Evolutionary conservation across 2,113 vertebrate genomes (phyloP), one percentile per base, ranked within the genome.

Genomic region (Chroicocephalus ridibundus): DNA sequence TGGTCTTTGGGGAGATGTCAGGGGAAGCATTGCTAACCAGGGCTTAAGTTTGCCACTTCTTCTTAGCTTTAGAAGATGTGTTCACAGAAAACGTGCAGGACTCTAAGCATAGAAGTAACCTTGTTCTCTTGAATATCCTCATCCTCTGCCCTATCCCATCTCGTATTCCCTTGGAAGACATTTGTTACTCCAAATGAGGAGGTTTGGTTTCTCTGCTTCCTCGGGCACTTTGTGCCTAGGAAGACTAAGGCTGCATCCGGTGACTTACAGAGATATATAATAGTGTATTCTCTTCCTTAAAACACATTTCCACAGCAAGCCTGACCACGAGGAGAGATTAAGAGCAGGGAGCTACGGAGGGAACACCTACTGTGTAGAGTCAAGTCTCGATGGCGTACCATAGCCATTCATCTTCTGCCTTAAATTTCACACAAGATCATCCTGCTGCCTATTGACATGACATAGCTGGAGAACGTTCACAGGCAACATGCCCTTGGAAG

Each of bases 351-450:
- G 10, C 12, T 79, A 10, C 6, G 11, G 54, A 78, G 9, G 17
- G 9, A 46, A 25, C 8, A 3, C 25, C 12, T n/a, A 6, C 11
- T 46, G 5, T 19, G 1, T 26, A 36, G 55, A 78, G 6, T 64
- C 10, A 38, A 6, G 14, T 57, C 13, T 87, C 2, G 0, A 4
- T 34, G 16, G 9, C 16, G 2, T 49, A n/a, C 5, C 24, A 40
- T 5, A 68, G 14, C 24, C 16, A 31, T 26, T 31, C 17, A 18
- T 38, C 16, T 40, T 72, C 54, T 64, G 24, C 72, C 17, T 68
- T 86, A 77, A 58, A 13, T 46, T 60, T 31, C n/a, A 51, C 24
- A 46, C 13, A 64, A 38, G 29, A 11, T 81, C 9, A 25, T 44
- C 15, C 31, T 70, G 14, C 13, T n/a, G 61, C 31, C 36, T 4